phyloP scores from a whole-genome alignment of 2,888 invertebrate genomes.

The Campoplex nolae region DNA sequence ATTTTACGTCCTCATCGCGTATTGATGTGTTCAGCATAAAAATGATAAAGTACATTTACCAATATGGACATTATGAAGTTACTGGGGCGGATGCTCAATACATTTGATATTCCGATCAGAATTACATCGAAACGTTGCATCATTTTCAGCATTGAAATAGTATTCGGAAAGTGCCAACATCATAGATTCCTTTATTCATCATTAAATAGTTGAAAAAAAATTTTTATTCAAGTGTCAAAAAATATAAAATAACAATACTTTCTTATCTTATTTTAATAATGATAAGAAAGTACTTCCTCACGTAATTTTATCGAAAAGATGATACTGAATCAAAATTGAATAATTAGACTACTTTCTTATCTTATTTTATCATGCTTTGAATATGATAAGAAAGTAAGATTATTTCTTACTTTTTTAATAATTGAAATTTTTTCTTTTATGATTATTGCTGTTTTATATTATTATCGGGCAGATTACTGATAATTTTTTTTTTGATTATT shows the following conservation, averaged over 20 bases:
- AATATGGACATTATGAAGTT: not conserved
- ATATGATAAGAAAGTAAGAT: too few species aligned
- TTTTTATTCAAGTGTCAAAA: not conserved
- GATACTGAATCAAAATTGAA: too few species aligned
- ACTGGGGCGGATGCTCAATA: not conserved
- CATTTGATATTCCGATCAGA: not conserved
- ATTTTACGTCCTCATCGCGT: not conserved
- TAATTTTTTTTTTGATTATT: too few species aligned
- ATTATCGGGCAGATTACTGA: too few species aligned
- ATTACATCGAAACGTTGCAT: not conserved
- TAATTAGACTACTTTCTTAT: too few species aligned
- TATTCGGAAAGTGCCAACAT: not conserved
- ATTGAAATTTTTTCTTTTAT: too few species aligned
- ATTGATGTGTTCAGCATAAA: slow-evolving; percentile 6
- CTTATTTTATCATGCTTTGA: too few species aligned
- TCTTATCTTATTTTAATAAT: not conserved
- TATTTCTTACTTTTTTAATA: too few species aligned
- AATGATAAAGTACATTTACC: slow-evolving; percentile 1
- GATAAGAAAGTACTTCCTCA: too few species aligned
- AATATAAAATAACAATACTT: too few species aligned
- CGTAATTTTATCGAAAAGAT: too few species aligned
- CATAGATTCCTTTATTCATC: not conserved
- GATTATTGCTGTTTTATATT: too few species aligned
- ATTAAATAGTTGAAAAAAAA: not conserved
- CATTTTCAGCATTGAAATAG: not conserved